phyloP scores from a whole-genome alignment of 2,888 invertebrate species.

The Stomorhina lunata region DNA sequence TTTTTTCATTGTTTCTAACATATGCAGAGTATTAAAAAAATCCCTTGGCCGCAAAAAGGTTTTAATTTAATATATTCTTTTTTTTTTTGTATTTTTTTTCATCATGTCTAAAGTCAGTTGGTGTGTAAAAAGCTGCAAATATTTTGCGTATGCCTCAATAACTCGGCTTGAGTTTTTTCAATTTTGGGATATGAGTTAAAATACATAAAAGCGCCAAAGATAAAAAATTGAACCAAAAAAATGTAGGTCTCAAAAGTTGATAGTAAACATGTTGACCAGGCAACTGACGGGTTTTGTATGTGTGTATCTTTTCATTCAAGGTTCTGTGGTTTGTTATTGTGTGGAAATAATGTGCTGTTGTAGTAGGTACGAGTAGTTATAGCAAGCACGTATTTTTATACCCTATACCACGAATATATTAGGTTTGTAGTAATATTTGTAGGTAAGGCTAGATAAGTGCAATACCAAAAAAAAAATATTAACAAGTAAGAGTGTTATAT shows the following conservation, averaged over 20 bases:
- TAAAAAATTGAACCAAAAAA: background rate
- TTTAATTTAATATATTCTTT: background rate
- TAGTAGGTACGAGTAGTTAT: background rate
- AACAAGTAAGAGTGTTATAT: too few species aligned
- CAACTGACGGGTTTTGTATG: slow-evolving; percentile 26
- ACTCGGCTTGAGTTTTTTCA: slow-evolving; percentile 46
- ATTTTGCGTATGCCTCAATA: slow-evolving; percentile 43
- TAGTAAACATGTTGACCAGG: slow-evolving; percentile 46
- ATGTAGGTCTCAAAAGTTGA: slow-evolving; percentile 29
- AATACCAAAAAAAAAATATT: too few species aligned
- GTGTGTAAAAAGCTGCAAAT: slow-evolving; percentile 53
- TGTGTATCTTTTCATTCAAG: slow-evolving; percentile 32
- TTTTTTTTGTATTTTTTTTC: background rate
- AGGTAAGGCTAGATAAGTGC: too few species aligned
- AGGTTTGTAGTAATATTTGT: too few species aligned
- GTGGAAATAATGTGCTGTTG: background rate
- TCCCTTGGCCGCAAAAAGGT: background rate
- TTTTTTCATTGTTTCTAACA: background rate
- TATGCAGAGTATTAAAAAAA: background rate
- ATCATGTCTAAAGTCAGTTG: background rate
- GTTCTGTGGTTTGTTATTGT: slow-evolving; percentile 28
- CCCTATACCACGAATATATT: too few species aligned
- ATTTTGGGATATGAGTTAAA: too few species aligned
- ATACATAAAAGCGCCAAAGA: background rate
- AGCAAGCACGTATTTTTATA: background rate